A percentile compares a stretch with the other conserved stretches of the same genome.
phyloP scores from a whole-genome alignment of 2,113 vertebrate genomes.

The Diphyllodes magnificus region DNA sequence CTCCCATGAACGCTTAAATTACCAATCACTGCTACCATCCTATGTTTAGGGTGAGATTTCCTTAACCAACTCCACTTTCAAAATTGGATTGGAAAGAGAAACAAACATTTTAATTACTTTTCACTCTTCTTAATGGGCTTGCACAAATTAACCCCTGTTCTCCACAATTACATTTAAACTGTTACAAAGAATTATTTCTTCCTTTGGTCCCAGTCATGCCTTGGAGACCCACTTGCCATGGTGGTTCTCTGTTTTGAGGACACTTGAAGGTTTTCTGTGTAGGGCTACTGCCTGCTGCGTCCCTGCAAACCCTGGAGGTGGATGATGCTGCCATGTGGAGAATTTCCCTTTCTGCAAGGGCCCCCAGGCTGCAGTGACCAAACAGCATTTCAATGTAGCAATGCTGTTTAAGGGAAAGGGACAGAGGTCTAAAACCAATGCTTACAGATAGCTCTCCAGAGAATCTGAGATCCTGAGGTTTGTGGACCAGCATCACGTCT shows the following conservation, averaged over 20 bases:
- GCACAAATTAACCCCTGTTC: slow-evolving; percentile 54
- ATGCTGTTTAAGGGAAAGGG: not conserved
- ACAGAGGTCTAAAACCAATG: not conserved
- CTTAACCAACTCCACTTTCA: slow-evolving; percentile 14
- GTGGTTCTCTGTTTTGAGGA: not conserved
- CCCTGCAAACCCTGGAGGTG: not conserved
- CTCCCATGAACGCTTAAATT: slow-evolving; percentile 22
- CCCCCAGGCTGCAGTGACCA: not conserved
- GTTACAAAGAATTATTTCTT: slow-evolving; percentile 28
- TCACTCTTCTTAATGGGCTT: slow-evolving; percentile 14
- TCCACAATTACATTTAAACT: slow-evolving; percentile 53
- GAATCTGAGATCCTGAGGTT: not conserved
- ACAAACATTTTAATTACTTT: slow-evolving; percentile 60
- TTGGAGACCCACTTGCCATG: not conserved
- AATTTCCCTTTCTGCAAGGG: not conserved
- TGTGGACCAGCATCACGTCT: not conserved
- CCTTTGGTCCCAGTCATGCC: not conserved
- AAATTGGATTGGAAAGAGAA: not conserved
- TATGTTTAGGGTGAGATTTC: slow-evolving; percentile 23
- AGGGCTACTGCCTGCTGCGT: not conserved
- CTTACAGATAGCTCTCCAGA: not conserved
- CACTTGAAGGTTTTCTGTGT: not conserved
- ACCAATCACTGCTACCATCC: slow-evolving; percentile 16
- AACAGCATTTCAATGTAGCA: not conserved
- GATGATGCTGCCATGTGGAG: not conserved